Percentiles rank a stretch among this genome's conserved stretches.
These are phyloP conservation scores for Microcebus jonahi DNA, from an alignment of 2,113 vertebrate species.

Conservation along the genomic window DNA sequence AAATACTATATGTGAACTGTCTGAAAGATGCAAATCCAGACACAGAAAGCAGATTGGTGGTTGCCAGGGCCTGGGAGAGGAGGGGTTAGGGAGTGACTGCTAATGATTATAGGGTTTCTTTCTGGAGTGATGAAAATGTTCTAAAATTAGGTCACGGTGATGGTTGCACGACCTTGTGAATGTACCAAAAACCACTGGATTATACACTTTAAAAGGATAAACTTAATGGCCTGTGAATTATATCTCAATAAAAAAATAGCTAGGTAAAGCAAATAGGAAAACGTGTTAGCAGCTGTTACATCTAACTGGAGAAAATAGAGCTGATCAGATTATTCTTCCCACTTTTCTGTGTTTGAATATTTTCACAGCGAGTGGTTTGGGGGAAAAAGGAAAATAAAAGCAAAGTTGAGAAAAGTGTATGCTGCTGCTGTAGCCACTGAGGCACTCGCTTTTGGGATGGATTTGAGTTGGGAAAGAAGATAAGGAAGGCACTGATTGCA, in stretches of 20 bases:
- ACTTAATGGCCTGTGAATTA: not conserved
- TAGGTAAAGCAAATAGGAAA: not conserved
- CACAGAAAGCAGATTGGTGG: not conserved
- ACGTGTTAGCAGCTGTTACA: not conserved
- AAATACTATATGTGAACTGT: not conserved
- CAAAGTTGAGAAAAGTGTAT: not conserved
- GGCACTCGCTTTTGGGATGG: not conserved
- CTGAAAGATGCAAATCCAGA: not conserved
- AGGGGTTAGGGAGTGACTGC: not conserved
- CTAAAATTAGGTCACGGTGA: not conserved
- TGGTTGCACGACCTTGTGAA: not conserved
- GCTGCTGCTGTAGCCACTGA: fast-evolving
- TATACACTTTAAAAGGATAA: not conserved
- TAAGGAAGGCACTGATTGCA: not conserved
- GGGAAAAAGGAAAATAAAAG: not conserved
- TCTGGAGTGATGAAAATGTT: not conserved
- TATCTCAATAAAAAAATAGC: not conserved
- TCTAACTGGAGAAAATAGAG: not conserved
- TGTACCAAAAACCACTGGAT: not conserved
- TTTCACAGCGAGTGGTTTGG: not conserved
- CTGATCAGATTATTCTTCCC: not conserved
- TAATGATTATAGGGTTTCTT: not conserved
- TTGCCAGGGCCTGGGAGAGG: not conserved
- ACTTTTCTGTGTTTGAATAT: not conserved
- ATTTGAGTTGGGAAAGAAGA: not conserved